These are phyloP conservation scores for Tetheella fluctuosa DNA, from an alignment of 2,888 invertebrate species.

Conservation along the genomic window DNA sequence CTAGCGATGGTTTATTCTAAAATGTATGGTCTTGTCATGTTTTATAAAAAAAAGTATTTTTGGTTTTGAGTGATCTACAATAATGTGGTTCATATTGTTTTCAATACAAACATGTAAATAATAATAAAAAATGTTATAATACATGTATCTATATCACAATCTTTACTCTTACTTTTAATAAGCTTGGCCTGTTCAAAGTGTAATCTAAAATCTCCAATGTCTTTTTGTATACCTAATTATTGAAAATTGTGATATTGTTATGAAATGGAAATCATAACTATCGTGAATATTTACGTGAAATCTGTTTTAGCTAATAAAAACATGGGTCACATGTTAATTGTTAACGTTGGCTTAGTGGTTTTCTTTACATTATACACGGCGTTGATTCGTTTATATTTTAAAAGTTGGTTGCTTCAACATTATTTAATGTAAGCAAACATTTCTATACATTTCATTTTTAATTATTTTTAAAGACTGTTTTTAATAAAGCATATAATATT, in stretches of 20 bases:
- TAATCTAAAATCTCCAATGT: conserved; percentile 76
- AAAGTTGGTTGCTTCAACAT: not conserved
- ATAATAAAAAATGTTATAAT: conserved; percentile 55
- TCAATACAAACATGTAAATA: conserved; percentile 63
- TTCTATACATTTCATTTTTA: conserved; percentile 30
- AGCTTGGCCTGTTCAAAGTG: conserved; percentile 79
- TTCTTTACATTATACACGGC: not conserved
- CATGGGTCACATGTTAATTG: conserved; percentile 59
- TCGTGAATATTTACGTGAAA: conserved; percentile 64
- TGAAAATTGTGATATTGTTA: conserved; percentile 84
- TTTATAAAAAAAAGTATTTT: conserved; percentile 55
- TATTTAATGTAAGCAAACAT: not conserved
- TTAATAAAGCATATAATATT: conserved; percentile 26
- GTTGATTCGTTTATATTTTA: not conserved
- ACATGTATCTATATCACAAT: conserved; percentile 61
- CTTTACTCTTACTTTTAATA: conserved; percentile 74
- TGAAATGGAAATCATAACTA: conserved; percentile 69
- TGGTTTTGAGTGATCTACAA: conserved; percentile 64
- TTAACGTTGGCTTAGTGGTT: conserved; percentile 31
- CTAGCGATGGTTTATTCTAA: conserved; percentile 63
- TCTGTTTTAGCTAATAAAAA: conserved; percentile 51
- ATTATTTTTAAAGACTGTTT: conserved; percentile 35
- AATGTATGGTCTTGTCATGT: conserved; percentile 59
- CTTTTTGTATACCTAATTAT: conserved; percentile 83
- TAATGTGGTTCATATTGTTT: conserved; percentile 63